Evolutionary conservation across 1,140 invertebrate genomes (phyloP).

Genomic region (Aleiodes sp.): DNA sequence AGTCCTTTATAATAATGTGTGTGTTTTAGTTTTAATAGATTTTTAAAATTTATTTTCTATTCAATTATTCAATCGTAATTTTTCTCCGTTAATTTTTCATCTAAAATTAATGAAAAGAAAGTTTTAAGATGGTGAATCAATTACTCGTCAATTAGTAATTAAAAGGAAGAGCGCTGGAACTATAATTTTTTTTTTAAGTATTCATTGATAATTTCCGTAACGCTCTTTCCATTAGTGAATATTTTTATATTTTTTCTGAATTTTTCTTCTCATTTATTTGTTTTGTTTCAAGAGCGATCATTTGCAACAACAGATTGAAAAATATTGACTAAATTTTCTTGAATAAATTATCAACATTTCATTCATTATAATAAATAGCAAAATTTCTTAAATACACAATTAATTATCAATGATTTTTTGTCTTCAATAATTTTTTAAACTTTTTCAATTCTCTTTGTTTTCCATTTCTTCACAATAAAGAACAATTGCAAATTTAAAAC

Average conservation of each 20-base stretch:
- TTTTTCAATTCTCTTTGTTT: conserved; percentile 15
- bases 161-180: too few species aligned
- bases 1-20: too few species aligned
- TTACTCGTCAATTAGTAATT: too few species aligned
- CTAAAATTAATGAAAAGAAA: too few species aligned
- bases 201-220: too few species aligned
- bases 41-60: too few species aligned
- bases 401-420: not conserved
- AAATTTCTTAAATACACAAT: not conserved
- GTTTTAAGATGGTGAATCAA: too few species aligned
- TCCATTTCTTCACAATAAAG: conserved; percentile 12
- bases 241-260: not conserved
- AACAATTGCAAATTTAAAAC: conserved; percentile 26
- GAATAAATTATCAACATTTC: conserved; percentile 20
- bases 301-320: not conserved
- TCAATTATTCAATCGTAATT: too few species aligned
- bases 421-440: not conserved
- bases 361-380: not conserved
- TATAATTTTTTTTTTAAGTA: too few species aligned
- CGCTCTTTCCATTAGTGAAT: too few species aligned
- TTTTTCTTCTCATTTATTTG: not conserved
- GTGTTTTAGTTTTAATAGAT: too few species aligned
- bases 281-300: not conserved
- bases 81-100: too few species aligned
- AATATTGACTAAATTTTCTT: conserved; percentile 28